phyloP scores from a whole-genome alignment of 1,140 invertebrate genomes.

The Pachyrhynchus sulphureomaculatus region DNA sequence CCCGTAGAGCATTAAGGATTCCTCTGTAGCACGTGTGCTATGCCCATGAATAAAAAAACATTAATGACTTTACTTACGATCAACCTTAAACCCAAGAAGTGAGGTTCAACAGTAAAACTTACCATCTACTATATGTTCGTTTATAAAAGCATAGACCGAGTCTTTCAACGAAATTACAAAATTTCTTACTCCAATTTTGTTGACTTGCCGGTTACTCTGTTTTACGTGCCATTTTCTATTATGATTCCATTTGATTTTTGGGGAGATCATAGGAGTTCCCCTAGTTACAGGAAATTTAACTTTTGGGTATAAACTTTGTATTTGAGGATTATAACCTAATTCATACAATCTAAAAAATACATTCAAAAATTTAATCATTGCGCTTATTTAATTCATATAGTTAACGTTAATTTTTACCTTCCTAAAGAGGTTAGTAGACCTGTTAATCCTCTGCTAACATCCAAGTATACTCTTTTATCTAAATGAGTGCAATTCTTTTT shows the following conservation, averaged over 20 bases:
- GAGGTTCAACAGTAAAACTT: conserved; percentile 15
- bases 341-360: conserved; percentile 64
- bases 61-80: no score
- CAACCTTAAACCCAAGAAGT: no score
- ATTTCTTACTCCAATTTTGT: conserved; percentile 56
- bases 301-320: conserved; percentile 57
- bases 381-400: no score
- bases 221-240: conserved; percentile 50
- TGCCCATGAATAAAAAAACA: no score
- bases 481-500: background rate
- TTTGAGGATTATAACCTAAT: conserved; percentile 57
- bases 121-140: conserved; percentile 86
- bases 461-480: background rate
- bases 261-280: conserved; percentile 63
- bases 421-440: conserved; percentile 5
- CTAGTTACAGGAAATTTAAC: conserved; percentile 62
- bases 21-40: no score
- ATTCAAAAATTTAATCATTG: no score
- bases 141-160: conserved; percentile 73
- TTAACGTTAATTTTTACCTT: no score
- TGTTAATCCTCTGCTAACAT: background rate
- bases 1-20: no score
- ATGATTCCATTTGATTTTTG: conserved; percentile 69
- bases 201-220: conserved; percentile 25
- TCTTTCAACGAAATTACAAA: conserved; percentile 61